Evolutionary conservation across 1,140 invertebrate genomes (phyloP).

Genomic region (Bombus ignitus): DNA sequence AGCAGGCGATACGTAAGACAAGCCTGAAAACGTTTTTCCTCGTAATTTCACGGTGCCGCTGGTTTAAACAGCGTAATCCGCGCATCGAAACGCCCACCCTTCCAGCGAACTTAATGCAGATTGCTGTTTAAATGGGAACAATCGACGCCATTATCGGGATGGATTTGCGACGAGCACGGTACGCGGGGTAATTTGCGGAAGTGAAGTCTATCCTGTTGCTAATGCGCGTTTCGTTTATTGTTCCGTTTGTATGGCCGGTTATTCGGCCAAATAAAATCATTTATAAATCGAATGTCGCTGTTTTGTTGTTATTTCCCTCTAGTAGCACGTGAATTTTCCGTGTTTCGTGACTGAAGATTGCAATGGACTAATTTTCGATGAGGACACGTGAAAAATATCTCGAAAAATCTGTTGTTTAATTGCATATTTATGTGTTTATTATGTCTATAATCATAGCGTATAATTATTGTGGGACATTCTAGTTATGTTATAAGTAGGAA

Average conservation of each 20-base stretch:
- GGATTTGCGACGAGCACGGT: slow-evolving; percentile 20
- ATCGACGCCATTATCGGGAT: slow-evolving; percentile 48
- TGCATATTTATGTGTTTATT: too few relatives aligned
- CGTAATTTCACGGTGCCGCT: slow-evolving; percentile 35
- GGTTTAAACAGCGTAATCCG: slow-evolving; percentile 33
- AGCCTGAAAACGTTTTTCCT: slow-evolving; percentile 24
- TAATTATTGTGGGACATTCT: too few relatives aligned
- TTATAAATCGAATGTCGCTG: not conserved
- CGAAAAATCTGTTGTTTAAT: too few relatives aligned
- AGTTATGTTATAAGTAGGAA: too few relatives aligned
- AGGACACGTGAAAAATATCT: too few relatives aligned
- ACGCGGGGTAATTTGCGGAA: slow-evolving; percentile 23
- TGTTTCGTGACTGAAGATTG: too few relatives aligned
- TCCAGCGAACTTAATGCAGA: slow-evolving; percentile 29
- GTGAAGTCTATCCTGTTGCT: slow-evolving; percentile 26
- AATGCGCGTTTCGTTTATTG: slow-evolving; percentile 1
- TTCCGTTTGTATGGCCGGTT: not conserved
- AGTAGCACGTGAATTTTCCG: not conserved
- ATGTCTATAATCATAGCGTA: too few relatives aligned
- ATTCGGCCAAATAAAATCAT: not conserved
- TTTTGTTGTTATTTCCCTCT: too few relatives aligned
- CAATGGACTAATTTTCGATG: too few relatives aligned
- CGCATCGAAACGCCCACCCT: not conserved
- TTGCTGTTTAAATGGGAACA: slow-evolving; percentile 43
- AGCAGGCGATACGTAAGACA: slow-evolving; percentile 2